A percentile compares a stretch with the other conserved stretches of the same genome.
Conservation (phyloP, 30 jellyfish, hydroid and myxozoan species). For the Aurelia aurita complex sp. Pacific region DNA sequence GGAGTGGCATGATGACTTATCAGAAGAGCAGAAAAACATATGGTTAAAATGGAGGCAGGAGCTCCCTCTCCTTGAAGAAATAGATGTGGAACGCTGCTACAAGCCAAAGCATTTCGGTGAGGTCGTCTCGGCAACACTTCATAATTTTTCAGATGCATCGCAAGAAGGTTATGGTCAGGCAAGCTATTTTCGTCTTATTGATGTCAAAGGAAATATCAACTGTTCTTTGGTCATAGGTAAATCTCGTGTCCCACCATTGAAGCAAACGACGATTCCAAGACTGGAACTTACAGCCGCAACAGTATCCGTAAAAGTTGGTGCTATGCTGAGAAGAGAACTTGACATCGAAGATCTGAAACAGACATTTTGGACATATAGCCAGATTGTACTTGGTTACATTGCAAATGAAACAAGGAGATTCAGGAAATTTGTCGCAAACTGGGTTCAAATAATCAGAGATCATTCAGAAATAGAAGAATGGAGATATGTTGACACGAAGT, state of each 20-base stretch:
- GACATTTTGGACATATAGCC: constrained; percentile 56
- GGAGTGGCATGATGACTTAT: constrained; percentile 47
- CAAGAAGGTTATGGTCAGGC: constrained; percentile 39
- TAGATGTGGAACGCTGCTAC: background rate
- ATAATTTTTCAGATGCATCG: constrained; percentile 27
- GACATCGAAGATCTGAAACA: constrained; percentile 23
- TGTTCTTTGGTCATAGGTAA: constrained; percentile 47
- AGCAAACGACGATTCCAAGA: constrained; percentile 54
- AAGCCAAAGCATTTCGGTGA: background rate
- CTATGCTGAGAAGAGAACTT: constrained; percentile 40
- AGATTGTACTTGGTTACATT: constrained; percentile 35
- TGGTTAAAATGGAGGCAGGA: constrained; percentile 42
- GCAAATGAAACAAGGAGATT: constrained; percentile 30
- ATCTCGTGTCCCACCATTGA: constrained; percentile 51
- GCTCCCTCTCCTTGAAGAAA: constrained; percentile 12
- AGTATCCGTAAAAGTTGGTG: constrained; percentile 29
- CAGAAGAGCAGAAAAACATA: constrained; percentile 33
- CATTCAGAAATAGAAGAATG: background rate
- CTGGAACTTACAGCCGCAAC: constrained; percentile 70
- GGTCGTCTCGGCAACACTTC: constrained; percentile 15
- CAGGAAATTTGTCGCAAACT: constrained; percentile 37
- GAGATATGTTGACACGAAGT: constrained; percentile 6
- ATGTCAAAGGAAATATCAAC: constrained; percentile 15
- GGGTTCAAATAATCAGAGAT: constrained; percentile 29
- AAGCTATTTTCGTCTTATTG: constrained; percentile 15